Evolutionary conservation across 2,888 invertebrate species (phyloP), one percentile per base, ranked within the genome.

Genomic region (Trachelus troglodyta): DNA sequence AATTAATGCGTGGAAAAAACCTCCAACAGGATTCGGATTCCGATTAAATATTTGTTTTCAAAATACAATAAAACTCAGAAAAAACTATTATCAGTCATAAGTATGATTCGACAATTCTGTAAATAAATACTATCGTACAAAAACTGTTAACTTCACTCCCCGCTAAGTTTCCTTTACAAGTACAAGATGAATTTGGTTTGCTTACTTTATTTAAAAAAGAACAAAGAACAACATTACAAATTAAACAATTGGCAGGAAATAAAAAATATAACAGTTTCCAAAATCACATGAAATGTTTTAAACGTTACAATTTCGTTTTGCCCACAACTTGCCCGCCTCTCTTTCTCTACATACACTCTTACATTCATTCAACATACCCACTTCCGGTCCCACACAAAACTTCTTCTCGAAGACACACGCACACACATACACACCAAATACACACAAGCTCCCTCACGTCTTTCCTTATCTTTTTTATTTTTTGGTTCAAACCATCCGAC

Each of bases 251-350:
- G 90, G 90, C 89, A 89, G 89, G 88, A 91, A 91, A 91, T 90
- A 90, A 91, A 91, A 91, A 90, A 89, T 91, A 90, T 90, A 91
- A 91, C 91, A 91, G 85, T 90, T 90, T 90, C 89, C 89, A 91
- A 91, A 91, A 91, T 91, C 90, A 91, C 91, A 90, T 90, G 87
- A 90, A 89, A 90, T 90, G 85, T 90, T 90, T 56, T 89, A 90
- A 87, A 90, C 88, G 84, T 87, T 88, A 88, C 86, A 87, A 89
- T 87, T 89, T 87, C 88, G 85, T 78, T 75, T 81, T 83, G 77
- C 40, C 71, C 81, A 15, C 56, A 9, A 30, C 71, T 30, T 71
- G 30, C 12, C 23, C 4, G 3, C 23, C 71, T 30, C 30, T 12
- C 30, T 33, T 30, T 34, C 34, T 31, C 71, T 71, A 30, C 23